phyloP scores from a whole-genome alignment of 2,797 vertebrate species.

The Lemur catta region DNA sequence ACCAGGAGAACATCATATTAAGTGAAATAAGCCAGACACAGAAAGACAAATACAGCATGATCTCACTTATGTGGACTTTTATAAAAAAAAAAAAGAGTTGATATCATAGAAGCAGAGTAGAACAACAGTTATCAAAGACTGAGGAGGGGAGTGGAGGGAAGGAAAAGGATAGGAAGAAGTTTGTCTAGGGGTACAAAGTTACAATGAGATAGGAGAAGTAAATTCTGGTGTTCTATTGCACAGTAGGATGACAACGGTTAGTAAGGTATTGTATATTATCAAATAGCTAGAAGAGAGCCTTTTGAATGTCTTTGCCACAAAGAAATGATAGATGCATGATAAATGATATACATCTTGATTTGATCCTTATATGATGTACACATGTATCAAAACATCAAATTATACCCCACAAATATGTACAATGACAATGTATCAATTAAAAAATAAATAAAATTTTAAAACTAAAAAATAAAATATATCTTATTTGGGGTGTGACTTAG shows the following conservation, averaged over 20 bases:
- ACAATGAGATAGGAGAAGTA: neutral
- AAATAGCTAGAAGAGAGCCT: neutral
- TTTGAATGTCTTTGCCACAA: neutral
- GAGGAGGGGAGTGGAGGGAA: too few relatives aligned
- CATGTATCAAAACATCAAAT: neutral
- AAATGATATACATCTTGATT: neutral
- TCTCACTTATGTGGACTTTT: neutral
- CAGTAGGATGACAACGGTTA: neutral
- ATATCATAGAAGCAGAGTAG: neutral
- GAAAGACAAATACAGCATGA: neutral
- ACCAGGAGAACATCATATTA: neutral
- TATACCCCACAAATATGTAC: neutral
- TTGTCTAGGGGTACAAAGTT: neutral
- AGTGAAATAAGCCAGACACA: neutral
- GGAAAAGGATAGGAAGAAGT: neutral
- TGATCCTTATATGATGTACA: neutral
- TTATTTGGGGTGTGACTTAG: neutral
- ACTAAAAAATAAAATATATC: neutral
- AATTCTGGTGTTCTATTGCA: neutral
- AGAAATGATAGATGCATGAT: neutral
- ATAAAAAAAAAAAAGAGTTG: neutral
- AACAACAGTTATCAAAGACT: neutral
- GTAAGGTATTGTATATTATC: neutral
- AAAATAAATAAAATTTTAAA: neutral
- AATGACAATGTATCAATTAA: neutral